Evolutionary conservation across 2,888 invertebrate genomes (phyloP).

Genomic region (Standfussiana lucernea): DNA sequence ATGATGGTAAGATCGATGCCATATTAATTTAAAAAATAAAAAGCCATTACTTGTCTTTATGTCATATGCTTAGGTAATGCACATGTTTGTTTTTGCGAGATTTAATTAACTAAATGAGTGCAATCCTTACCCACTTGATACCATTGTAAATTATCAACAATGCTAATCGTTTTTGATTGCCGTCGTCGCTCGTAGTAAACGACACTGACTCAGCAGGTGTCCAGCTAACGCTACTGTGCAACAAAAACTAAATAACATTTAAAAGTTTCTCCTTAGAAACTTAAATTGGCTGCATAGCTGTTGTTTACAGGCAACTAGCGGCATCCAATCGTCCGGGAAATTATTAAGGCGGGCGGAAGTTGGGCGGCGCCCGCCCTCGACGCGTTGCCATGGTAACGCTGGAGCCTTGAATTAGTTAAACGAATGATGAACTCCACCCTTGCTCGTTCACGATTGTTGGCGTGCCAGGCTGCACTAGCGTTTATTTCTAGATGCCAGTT

Average conservation of each 20-base stretch:
- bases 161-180: constrained; percentile 41
- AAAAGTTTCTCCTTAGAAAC: constrained; percentile 71
- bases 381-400: constrained; percentile 82
- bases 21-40: not conserved
- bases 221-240: constrained; percentile 47
- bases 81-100: constrained; percentile 6
- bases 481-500: constrained; percentile 35
- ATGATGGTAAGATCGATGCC: not conserved
- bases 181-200: not conserved
- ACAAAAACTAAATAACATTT: constrained; percentile 62
- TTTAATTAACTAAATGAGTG: constrained; percentile 27
- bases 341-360: constrained; percentile 80
- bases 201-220: constrained; percentile 28
- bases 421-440: constrained; percentile 84
- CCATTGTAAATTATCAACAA: constrained; percentile 38
- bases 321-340: constrained; percentile 84
- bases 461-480: constrained; percentile 54
- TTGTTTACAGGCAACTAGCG: constrained; percentile 80
- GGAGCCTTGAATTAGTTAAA: constrained; percentile 85
- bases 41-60: not conserved
- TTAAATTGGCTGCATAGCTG: constrained; percentile 81
- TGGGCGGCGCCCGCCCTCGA: constrained; percentile 76
- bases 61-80: constrained; percentile 3
- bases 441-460: constrained; percentile 70
- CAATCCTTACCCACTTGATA: constrained; percentile 1